Conservation (phyloP, 92 coral and sea anemone species). For the Porites divaricata region DNA sequence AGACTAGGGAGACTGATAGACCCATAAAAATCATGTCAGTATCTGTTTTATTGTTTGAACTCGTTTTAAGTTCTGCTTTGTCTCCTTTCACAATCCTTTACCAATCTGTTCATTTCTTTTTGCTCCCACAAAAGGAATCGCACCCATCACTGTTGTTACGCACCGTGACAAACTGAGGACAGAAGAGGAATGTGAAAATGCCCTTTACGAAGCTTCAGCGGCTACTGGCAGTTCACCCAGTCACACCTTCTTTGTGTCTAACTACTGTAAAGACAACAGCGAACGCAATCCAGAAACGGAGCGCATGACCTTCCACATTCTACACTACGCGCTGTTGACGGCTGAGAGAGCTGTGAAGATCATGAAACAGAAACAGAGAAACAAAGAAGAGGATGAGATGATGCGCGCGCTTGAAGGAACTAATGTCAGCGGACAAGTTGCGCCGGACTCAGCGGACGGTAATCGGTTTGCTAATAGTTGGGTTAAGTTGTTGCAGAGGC, state of each 20-base stretch:
- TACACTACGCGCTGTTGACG: conserved; percentile 47
- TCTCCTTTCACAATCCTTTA: no score
- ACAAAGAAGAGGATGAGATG: not conserved
- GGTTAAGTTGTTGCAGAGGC: no score
- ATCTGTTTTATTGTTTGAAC: no score
- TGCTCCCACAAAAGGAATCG: conserved; percentile 22
- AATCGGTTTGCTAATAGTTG: no score
- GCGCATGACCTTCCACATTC: conserved; percentile 51
- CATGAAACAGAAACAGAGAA: conserved; percentile 17
- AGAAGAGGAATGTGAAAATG: conserved; percentile 5
- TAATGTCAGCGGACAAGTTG: conserved; percentile 12
- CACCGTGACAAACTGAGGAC: conserved; percentile 18
- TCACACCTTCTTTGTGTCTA: conserved; percentile 69
- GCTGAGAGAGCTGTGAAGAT: conserved; percentile 57
- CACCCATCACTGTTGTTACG: conserved; percentile 68
- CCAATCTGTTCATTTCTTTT: no score
- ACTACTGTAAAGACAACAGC: conserved; percentile 50
- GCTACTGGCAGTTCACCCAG: conserved; percentile 63
- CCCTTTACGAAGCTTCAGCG: not conserved
- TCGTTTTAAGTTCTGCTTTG: no score
- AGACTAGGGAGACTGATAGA: no score
- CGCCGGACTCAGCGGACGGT: no score
- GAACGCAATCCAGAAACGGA: conserved; percentile 55
- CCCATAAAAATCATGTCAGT: no score
- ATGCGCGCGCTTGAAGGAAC: not conserved